phyloP scores from a whole-genome alignment of 2,888 invertebrate species.

The Dyspetes luteomarginatus region DNA sequence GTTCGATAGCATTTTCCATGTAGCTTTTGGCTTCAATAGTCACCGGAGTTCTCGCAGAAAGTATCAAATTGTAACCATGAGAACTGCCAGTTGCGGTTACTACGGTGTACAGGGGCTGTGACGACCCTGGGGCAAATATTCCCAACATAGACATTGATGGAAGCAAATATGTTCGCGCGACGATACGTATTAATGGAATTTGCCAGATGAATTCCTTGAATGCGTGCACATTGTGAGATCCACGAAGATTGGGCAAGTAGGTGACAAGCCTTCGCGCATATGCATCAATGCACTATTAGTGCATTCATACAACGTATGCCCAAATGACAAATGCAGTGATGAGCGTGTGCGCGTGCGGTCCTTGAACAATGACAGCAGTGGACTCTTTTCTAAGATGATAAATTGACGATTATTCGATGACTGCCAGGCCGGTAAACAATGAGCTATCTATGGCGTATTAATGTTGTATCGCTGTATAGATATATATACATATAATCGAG shows the following conservation, averaged over 20 bases:
- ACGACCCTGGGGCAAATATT: too few species aligned
- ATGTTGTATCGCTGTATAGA: conserved; percentile 57
- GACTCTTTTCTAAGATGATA: conserved; percentile 63
- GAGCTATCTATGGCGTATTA: conserved; percentile 70
- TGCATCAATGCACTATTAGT: background rate
- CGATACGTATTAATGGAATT: too few species aligned
- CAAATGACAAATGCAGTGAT: background rate
- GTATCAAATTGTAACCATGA: background rate
- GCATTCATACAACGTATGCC: background rate
- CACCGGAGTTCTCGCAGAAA: background rate
- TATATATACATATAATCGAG: conserved; percentile 7
- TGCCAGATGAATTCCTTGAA: background rate
- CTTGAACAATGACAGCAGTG: conserved; percentile 29
- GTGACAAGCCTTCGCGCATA: background rate
- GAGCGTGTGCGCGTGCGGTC: background rate
- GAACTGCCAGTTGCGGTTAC: background rate
- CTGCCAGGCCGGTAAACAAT: conserved; percentile 72
- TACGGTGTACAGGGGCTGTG: background rate
- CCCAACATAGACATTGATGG: too few species aligned
- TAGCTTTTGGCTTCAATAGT: background rate
- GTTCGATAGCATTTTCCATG: too few species aligned
- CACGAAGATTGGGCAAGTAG: background rate
- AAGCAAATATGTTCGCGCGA: too few species aligned
- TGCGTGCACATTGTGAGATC: background rate
- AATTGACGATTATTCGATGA: conserved; percentile 70